Base-by-base conservation (phyloP, 2,888 invertebrate species). In the Leptogaster cylindrica region DNA sequence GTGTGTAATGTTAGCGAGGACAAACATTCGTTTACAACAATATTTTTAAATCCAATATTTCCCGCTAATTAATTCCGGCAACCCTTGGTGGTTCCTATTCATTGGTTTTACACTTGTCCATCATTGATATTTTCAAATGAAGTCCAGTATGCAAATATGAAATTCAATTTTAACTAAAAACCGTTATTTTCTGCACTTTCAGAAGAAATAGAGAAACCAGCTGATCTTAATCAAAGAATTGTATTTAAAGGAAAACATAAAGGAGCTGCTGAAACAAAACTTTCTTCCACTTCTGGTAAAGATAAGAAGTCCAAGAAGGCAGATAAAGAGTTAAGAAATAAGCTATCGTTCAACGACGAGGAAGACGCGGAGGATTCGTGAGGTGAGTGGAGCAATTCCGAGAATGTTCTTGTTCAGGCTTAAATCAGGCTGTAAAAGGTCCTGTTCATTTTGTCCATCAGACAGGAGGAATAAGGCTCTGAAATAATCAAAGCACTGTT, bases 191-290 rank as follows among this genome's bases (percentile, higher is more conserved):
- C 14, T 25, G 4, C 23, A 58, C 70, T 81, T 81, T 23, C 78
- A 88, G 87, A 87, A 77, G 83, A 83, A 75, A 83, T 83, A 67
- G 83, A 83, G 73, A 81, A 82, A 36, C 86, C 86, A 27, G 88
- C 88, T 36, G 87, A 89, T 79, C 79, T 89, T 71, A 82, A 76
- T 63, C 81, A 85, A 72, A 84, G 84, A 41, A 83, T 89, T 68
- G 80, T 88, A 69, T 88, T 88, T 73, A 83, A 83, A 75, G 77
- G 79, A 1, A 78, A 79, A 72, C 68, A 72, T 33, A 74, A 74
- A 33, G 48, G 69, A 28, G 68, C 68, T 68, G 72, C 73, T 72
- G 51, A 52, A 12, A 20, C 61, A 16, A 46, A 25, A 6, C 48
- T 44, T 50, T 10, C 27, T 16, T 10, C n/a, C n/a, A 25, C 65